Evolutionary conservation across 2,113 vertebrate species (phyloP).

Genomic region (Semnornis frantzii): DNA sequence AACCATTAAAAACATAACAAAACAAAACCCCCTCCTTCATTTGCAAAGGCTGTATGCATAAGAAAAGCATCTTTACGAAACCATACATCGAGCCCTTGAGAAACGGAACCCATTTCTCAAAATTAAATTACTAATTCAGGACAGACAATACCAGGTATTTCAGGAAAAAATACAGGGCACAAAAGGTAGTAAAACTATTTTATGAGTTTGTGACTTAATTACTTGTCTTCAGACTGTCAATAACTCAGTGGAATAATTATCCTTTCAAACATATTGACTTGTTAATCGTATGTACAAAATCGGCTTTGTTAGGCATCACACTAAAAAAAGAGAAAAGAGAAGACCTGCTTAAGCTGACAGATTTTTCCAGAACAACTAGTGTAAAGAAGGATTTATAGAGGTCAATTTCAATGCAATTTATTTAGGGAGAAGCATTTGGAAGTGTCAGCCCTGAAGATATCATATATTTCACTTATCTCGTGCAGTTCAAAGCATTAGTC

Average conservation of each 20-base stretch:
- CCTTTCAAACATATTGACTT: not conserved
- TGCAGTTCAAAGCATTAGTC: not conserved
- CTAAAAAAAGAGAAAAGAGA: not conserved
- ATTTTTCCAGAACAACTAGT: not conserved
- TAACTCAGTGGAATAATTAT: not conserved
- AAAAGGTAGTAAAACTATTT: not conserved
- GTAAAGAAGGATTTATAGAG: constrained; percentile 2
- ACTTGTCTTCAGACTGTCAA: not conserved
- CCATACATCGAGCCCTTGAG: not conserved
- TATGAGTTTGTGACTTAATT: not conserved
- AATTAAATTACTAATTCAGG: not conserved
- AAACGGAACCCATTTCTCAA: not conserved
- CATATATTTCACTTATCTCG: not conserved
- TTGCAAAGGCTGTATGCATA: not conserved
- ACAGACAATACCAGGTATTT: not conserved
- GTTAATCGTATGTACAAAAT: not conserved
- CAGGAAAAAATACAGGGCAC: not conserved
- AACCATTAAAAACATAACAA: not conserved
- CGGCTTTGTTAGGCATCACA: not conserved
- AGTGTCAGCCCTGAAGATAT: not conserved
- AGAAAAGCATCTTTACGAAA: not conserved
- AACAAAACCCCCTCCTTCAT: not conserved
- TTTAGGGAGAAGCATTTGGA: not conserved
- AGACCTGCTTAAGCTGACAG: not conserved
- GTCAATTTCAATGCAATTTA: not conserved